These are phyloP conservation scores for Sialis lutaria DNA, from an alignment of 2,888 invertebrate genomes.

Conservation along the genomic window DNA sequence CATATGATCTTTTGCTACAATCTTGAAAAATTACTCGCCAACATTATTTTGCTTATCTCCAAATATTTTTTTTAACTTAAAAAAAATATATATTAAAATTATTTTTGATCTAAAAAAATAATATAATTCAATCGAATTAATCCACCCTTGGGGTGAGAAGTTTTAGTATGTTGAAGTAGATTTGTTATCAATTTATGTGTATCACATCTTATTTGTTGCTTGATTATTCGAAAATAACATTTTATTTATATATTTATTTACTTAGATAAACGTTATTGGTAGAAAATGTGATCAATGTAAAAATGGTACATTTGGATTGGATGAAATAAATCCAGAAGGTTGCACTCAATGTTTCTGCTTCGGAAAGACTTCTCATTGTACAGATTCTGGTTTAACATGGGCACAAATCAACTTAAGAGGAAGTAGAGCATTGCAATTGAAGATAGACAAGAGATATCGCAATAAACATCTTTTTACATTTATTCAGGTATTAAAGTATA, in stretches of 20 bases:
- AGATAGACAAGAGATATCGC: not conserved
- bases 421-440: slow-evolving; percentile 16
- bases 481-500: not conserved
- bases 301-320: slow-evolving; percentile 73
- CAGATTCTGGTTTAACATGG: slow-evolving; percentile 68
- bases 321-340: slow-evolving; percentile 59
- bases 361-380: slow-evolving; percentile 63
- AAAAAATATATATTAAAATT: too few relatives aligned
- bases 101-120: too few relatives aligned
- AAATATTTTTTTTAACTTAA: too few relatives aligned
- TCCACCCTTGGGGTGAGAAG: too few relatives aligned
- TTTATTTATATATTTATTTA: not conserved
- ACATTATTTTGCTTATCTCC: too few relatives aligned
- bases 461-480: too few relatives aligned
- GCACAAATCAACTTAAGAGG: slow-evolving; percentile 52
- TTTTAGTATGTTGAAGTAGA: too few relatives aligned
- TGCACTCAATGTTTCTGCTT: slow-evolving; percentile 97
- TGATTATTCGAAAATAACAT: too few relatives aligned
- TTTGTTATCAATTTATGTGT: not conserved
- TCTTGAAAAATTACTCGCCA: too few relatives aligned
- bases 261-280: slow-evolving; percentile 65
- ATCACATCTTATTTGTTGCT: too few relatives aligned
- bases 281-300: slow-evolving; percentile 70
- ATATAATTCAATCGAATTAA: too few relatives aligned
- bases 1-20: too few relatives aligned